Conservation (phyloP, 2,113 vertebrate species). For the Camelus bactrianus region DNA sequence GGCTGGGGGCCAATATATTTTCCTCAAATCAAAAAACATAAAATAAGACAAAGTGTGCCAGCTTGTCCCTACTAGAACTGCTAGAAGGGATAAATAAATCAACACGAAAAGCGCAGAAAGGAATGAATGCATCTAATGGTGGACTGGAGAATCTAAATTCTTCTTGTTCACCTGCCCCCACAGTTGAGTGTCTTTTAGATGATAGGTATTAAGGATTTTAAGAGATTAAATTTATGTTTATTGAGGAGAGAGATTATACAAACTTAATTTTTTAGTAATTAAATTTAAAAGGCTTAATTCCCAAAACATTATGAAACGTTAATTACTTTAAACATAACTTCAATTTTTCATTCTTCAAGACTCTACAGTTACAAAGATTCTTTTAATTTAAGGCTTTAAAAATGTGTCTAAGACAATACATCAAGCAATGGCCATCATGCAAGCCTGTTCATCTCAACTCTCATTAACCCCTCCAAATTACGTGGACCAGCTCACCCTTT, state of each 20-base stretch:
- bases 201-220: neutral
- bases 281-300: neutral
- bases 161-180: neutral
- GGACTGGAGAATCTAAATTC: neutral
- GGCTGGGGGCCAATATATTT: neutral
- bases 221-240: neutral
- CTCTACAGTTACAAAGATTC: neutral
- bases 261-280: neutral
- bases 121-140: neutral
- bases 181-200: neutral
- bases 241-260: neutral
- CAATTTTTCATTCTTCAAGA: slow-evolving; percentile 3
- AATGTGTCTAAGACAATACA: neutral
- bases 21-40: neutral
- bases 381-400: slow-evolving; percentile 29
- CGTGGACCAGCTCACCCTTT: neutral
- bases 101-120: neutral
- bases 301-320: neutral
- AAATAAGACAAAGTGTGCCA: neutral
- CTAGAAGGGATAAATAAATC: neutral
- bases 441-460: neutral
- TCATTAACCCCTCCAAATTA: neutral
- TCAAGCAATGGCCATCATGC: neutral
- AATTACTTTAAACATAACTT: neutral
- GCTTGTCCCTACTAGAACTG: neutral